Base-by-base conservation (phyloP, 2,113 vertebrate species). In the Chaenogobius annularis region DNA sequence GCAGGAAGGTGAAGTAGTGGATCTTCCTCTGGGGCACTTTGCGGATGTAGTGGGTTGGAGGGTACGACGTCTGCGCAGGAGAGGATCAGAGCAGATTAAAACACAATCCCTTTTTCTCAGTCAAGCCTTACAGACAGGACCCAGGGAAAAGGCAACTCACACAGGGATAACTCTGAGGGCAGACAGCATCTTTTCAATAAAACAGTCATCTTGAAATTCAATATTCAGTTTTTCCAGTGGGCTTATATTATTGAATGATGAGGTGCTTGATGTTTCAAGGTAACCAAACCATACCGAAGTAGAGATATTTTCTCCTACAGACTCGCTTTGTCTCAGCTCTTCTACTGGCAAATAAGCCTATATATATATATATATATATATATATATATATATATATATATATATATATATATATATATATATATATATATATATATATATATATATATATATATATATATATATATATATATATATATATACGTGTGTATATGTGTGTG, bases 21-120 rank as follows among this genome's bases (percentile, higher is more conserved):
- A 99, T 98, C 94, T 98, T 98, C 90, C 98, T 95, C 93, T 99
- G 98, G 63, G 97, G 98, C 62, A 99, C 98, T 87, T 96, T 95
- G 82, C 98, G 95, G 90, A 99, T 94, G 89, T 99, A 99, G 90
- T 99, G 98, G 7, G 96, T 97, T 0, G 98, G 98, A 35, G 98
- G 98, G 84, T 99, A 99, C 0, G 97, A 95, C 0, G 96, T 97
- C 98, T 99, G 93, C 66, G 79, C 54, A 61, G 72, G 75, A 10
- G 84, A 81, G 86, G 83, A 87, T 83, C 68, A 69, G 70, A 43
- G 47, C 62, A 70, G 82, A 80, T 88, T 88, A 79, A 75, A 79
- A 77, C 15, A 79, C 78, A 86, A 78, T 79, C 79, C 72, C 48
- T 65, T 61, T 78, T 75, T 19, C 22, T 54, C 71, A 8, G 70